Evolutionary conservation across 2,888 invertebrate species (phyloP), one percentile per base, ranked within the genome.

Genomic region (Melipona beecheii): DNA sequence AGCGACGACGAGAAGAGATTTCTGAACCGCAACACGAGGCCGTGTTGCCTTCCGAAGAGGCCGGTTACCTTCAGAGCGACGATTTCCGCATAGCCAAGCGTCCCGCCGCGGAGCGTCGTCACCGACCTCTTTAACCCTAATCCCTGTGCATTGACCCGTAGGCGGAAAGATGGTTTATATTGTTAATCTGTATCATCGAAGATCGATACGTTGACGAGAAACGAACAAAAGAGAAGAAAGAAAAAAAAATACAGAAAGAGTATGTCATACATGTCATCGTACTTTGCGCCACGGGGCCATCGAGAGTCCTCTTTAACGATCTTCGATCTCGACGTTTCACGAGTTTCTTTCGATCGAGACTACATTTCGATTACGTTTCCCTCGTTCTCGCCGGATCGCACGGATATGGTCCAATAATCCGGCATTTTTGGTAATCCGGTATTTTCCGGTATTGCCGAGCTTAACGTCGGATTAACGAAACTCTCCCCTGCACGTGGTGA

Each of bases 51-150:
- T 88, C 78, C 84, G 89, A 89, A 85, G 86, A 88, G 85, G 89
- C 90, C 89, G 91, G 92, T 95, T 97, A 98, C 98, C 98, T 99
- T 98, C 93, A 99, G 98, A 95, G 98, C 98, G 95, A 99, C 98
- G 95, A 98, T 98, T 96, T 98, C 98, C 91, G 98, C 98, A 95
- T 97, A 97, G 94, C 98, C 97, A 94, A 98, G 96, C 87, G 97
- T 97, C 93, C 97, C 97, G 94, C 97, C 97, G 94, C 97, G 97
- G 95, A 98, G 96, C 95, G 98, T 97, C 95, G 97, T 97, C 95
- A 98, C 98, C 91, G 98, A 98, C 95, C 98, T 96, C 96, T 98
- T 98, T 96, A 98, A 97, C 93, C 98, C 98, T 98, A 94, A 93
- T 93, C 94, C 94, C 94, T 94, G 94, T 93, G 94, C 94, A 94